phyloP scores from a whole-genome alignment of 2,113 vertebrate species.

The Ovibos moschatus region DNA sequence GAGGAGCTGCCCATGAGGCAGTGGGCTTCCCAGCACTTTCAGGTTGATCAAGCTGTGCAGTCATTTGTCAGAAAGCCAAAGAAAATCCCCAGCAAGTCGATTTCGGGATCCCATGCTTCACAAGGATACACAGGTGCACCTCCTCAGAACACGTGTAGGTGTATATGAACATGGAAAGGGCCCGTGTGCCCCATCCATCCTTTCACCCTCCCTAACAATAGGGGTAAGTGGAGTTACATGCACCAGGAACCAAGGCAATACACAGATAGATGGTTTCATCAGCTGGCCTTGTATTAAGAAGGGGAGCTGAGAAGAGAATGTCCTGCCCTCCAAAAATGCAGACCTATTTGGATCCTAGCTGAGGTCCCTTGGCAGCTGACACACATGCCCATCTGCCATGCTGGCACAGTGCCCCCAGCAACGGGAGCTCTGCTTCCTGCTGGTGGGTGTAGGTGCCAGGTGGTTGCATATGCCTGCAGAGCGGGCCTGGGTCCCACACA shows the following conservation, averaged over 20 bases:
- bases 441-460: constrained; percentile 47
- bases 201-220: neutral
- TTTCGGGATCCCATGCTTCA: neutral
- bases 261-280: neutral
- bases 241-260: neutral
- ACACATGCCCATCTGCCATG: constrained; percentile 47
- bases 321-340: constrained; percentile 61
- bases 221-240: neutral
- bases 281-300: neutral
- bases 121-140: neutral
- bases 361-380: constrained; percentile 22
- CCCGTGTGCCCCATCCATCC: neutral
- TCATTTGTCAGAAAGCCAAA: neutral
- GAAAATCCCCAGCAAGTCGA: neutral
- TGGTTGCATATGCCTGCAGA: neutral
- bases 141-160: neutral
- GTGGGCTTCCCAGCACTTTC: neutral
- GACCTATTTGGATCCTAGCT: neutral
- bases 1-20: neutral
- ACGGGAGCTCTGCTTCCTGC: constrained; percentile 36
- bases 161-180: neutral
- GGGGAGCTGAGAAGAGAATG: constrained; percentile 19
- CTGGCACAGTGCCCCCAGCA: constrained; percentile 29
- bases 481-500: neutral
- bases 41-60: neutral